These are phyloP conservation scores for Heliconius cydno DNA, from an alignment of 2,888 invertebrate genomes.

Conservation along the genomic window DNA sequence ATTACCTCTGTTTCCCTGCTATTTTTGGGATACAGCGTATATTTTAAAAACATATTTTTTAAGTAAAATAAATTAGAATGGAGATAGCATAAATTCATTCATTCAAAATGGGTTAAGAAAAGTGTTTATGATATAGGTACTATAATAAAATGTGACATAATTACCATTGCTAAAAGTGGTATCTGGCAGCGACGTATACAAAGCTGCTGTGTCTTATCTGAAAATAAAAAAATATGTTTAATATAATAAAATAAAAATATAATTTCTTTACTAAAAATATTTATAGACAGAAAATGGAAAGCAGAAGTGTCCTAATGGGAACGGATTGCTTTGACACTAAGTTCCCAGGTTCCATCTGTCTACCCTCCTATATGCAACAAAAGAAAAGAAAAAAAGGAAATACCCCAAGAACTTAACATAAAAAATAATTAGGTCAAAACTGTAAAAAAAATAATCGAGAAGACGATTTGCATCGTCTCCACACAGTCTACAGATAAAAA, in stretches of 20 bases:
- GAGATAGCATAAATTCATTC: no score
- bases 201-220: constrained; percentile 53
- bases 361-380: no score
- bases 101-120: background rate
- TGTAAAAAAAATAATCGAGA: background rate
- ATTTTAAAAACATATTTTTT: no score
- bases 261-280: no score
- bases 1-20: no score
- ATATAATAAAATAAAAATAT: background rate
- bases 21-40: no score
- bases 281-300: no score
- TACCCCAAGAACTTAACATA: background rate
- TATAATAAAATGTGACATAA: constrained; percentile 24
- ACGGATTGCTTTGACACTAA: no score
- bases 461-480: constrained; percentile 37
- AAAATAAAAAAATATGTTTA: constrained; percentile 45
- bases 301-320: no score
- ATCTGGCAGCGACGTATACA: constrained; percentile 43
- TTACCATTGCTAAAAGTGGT: constrained; percentile 72
- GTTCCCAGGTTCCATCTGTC: no score
- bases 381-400: background rate
- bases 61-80: no score
- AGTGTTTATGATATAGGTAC: background rate
- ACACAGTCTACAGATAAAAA: constrained; percentile 47
- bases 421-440: constrained; percentile 5